Conservation (phyloP, 2,888 invertebrate genomes). For the Aleiodes testaceus region DNA sequence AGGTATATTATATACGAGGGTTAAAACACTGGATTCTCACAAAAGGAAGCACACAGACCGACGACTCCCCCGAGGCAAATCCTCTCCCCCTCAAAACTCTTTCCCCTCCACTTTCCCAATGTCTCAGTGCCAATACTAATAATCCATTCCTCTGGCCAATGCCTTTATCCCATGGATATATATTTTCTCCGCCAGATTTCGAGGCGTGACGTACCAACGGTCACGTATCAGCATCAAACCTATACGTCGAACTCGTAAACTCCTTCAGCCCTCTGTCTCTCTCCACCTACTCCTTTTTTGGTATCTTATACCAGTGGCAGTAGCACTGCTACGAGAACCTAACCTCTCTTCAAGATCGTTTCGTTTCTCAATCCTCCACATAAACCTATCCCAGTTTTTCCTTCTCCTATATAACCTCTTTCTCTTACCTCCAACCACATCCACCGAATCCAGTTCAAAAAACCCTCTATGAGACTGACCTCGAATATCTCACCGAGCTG, state of each 20-base stretch:
- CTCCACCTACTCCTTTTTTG: conserved; percentile 15
- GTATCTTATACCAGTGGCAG: conserved; percentile 43
- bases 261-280: conserved; percentile 49
- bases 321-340: conserved; percentile 37
- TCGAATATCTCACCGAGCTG: not conserved
- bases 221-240: conserved; percentile 64
- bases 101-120: conserved; percentile 36
- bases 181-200: conserved; percentile 60
- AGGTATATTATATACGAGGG: conserved; percentile 63
- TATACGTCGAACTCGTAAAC: conserved; percentile 62
- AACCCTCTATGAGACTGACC: conserved; percentile 11
- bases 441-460: conserved; percentile 21
- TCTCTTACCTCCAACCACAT: not conserved
- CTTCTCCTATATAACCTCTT: conserved; percentile 1
- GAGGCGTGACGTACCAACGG: conserved; percentile 62
- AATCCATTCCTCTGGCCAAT: conserved; percentile 62
- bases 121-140: conserved; percentile 64
- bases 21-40: conserved; percentile 60
- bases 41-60: conserved; percentile 48
- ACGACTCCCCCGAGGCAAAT: conserved; percentile 61
- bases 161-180: conserved; percentile 57
- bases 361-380: conserved; percentile 33
- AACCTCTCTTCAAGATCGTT: conserved; percentile 46
- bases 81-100: conserved; percentile 48
- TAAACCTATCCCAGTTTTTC: conserved; percentile 6